Evolutionary conservation across 2,888 invertebrate species (phyloP), one percentile per base, ranked within the genome.

Genomic region (Drosophila rellima): DNA sequence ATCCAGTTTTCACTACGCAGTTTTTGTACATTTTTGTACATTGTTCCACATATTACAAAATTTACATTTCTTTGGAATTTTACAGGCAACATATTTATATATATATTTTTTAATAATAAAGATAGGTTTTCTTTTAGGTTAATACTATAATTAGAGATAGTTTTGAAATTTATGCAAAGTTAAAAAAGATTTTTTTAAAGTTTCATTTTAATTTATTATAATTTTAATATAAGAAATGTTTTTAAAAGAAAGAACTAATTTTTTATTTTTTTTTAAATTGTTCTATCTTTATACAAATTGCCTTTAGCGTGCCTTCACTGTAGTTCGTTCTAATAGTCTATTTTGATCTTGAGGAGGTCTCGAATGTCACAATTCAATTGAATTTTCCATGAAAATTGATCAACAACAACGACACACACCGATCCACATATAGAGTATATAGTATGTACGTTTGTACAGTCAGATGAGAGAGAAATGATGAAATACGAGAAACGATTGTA

Each of bases 281-380:
- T 37, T n/a, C 0, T 1, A 37, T 7, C 2, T n/a, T n/a, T 7
- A 37, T 15, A 42, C 6, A 26, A n/a, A 26, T 26, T 13, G 17
- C 47, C 15, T 20, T 15, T 54, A 39, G 5, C 33, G 4, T 11
- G 18, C 2, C 6, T 20, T 17, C 15, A 44, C 69, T 71, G 56
- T 56, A 18, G 20, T 8, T 45, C 6, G 18, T 23, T 31, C 0
- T n/a, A n/a, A 17, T 29, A 54, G 40, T 44, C 37, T 10, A 3
- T 33, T 18, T 47, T 17, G 29, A 23, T 39, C 23, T 48, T 51
- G 23, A 40, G 18, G 20, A 20, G 29, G 17, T 39, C 66, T 66
- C 67, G 29, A 51, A 39, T 66, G 67, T 52, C 73, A 66, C 37
- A 47, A 26, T 51, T 66, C 47, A 70, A 73, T 73, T 66, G 59